Base-by-base conservation (phyloP, 1,140 invertebrate species). In the Drosophila arawakana region DNA sequence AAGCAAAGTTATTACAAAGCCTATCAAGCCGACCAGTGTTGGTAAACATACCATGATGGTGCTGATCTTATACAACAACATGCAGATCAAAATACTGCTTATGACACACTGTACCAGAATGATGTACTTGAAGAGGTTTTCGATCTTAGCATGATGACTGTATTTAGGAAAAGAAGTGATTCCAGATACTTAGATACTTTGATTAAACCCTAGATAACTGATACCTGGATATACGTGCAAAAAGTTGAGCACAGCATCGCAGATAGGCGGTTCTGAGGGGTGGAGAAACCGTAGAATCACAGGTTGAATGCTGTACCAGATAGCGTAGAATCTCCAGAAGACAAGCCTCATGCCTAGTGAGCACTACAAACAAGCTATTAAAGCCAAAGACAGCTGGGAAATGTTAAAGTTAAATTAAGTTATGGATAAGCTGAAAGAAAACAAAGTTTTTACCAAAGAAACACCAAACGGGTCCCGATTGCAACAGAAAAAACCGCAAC, bases 51-150 rank as follows among this genome's bases (percentile, higher is more conserved):
- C 84, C 71, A 89, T 57, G 3, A 84, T 69, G 0, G 80, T 89
- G 73, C 80, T 88, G 18, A 88, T 77, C 21, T 88, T 88, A n/a
- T 89, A 89, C 2, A 89, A 75, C 41, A 89, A n/a, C 84, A 89
- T 89, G 52, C 84, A 89, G 2, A 89, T 84, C n/a, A 89, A 34
- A 7, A 89, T 73, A 18, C 84, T 90, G 44, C 84, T 89, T 0
- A 89, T 70, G 2, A 61, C 73, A 34, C 84, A 89, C 49, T 89
- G 84, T 5, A 89, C 85, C 2, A 89, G 43, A 13, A 89, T 89
- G 0, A 89, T 79, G 3, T 89, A 89, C 21, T 89, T 89, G 18
- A 89, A 89, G 7, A 89, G 52, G 1, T 68, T 76, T 11, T 89
- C 84, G 15, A 89, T 69, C 47, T 76, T 57, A 2, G 50, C 68